Percentiles rank a stretch among this genome's conserved stretches.
Conservation (phyloP, 1,140 invertebrate species). For the Lepidurus couesii region DNA sequence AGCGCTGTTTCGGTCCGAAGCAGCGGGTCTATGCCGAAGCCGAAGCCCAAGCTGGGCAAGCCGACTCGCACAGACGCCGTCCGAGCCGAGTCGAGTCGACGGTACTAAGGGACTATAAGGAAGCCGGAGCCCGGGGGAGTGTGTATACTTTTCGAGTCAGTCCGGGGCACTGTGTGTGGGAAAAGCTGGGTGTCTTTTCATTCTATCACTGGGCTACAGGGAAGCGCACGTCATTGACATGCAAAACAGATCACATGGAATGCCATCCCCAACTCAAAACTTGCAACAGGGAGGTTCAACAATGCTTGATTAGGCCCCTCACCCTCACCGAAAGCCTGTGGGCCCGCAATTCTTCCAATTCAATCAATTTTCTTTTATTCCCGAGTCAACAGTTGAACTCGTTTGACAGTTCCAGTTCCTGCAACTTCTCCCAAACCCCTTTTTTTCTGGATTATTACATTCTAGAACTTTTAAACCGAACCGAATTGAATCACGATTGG, state of each 20-base stretch:
- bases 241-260: constrained; percentile 22
- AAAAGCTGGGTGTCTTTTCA: constrained; percentile 4
- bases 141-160: background rate
- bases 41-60: background rate
- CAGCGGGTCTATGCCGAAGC: background rate
- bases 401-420: background rate
- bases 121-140: background rate
- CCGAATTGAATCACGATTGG: background rate
- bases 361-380: constrained; percentile 20
- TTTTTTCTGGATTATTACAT: background rate
- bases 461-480: background rate
- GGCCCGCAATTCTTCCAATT: constrained; percentile 5
- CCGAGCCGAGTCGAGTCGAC: background rate
- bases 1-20: background rate
- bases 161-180: background rate
- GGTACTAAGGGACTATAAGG: background rate
- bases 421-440: background rate
- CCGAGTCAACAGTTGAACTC: background rate
- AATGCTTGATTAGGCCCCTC: constrained; percentile 14
- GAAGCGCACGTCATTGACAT: constrained; percentile 18
- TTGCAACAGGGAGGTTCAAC: constrained; percentile 13
- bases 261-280: constrained; percentile 1
- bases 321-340: background rate
- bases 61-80: background rate
- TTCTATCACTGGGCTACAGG: background rate